Evolutionary conservation across 2,888 invertebrate genomes (phyloP).

Genomic region (Trichogramma dendrolimi): DNA sequence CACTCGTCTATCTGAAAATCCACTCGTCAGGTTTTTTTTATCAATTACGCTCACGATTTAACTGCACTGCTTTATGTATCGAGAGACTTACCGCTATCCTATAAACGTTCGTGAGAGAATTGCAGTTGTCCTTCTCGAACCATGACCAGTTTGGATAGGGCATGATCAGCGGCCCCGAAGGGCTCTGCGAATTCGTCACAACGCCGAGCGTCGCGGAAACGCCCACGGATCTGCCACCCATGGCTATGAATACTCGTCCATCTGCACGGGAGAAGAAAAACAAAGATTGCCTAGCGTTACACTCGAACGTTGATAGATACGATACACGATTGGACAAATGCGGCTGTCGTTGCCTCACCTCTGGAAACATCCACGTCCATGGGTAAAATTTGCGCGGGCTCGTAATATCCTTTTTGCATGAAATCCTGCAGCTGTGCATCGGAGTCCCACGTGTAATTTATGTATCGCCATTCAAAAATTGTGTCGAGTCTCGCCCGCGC

Average conservation of each 20-base stretch:
- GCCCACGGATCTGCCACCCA: conserved; percentile 59
- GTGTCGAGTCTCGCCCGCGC: conserved; percentile 17
- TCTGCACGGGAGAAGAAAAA: conserved; percentile 16
- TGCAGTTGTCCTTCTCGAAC: conserved; percentile 58
- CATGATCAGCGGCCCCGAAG: conserved; percentile 54
- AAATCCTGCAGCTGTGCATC: conserved; percentile 57
- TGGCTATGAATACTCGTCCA: conserved; percentile 60
- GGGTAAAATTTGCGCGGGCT: conserved; percentile 20
- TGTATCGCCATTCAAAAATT: conserved; percentile 66
- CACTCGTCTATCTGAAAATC: neutral
- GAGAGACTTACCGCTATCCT: conserved; percentile 60
- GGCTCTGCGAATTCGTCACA: conserved; percentile 50
- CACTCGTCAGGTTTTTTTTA: too few relatives aligned
- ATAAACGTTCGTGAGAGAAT: conserved; percentile 69
- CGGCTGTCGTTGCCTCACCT: conserved; percentile 3
- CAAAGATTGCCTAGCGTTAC: too few relatives aligned
- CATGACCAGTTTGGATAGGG: conserved; percentile 65
- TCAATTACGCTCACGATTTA: too few relatives aligned
- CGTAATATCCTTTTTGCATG: conserved; percentile 51
- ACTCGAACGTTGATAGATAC: too few relatives aligned
- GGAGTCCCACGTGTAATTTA: conserved; percentile 67
- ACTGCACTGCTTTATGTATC: too few relatives aligned
- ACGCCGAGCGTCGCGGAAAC: conserved; percentile 67
- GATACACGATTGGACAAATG: too few relatives aligned
- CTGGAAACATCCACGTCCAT: conserved; percentile 27